phyloP scores from a whole-genome alignment of 53 echinoderm and acorn worm genomes.

The Crossaster papposus region DNA sequence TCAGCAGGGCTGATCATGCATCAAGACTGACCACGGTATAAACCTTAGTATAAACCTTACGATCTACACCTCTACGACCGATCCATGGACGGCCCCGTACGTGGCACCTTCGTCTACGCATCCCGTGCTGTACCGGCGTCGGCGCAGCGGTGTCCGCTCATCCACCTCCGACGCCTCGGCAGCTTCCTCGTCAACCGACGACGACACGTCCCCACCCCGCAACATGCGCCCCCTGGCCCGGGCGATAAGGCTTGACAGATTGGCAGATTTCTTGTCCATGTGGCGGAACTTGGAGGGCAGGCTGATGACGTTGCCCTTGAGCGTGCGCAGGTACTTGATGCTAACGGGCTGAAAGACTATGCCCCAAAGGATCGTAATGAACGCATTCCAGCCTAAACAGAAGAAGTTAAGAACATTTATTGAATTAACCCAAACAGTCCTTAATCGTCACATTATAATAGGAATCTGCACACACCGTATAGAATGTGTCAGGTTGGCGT shows the following conservation, averaged over 20 bases:
- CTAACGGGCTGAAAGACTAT: slow-evolving; percentile 28
- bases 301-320: slow-evolving; percentile 48
- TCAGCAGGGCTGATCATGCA: too few species aligned
- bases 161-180: slow-evolving; percentile 12
- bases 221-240: neutral
- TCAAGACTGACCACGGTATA: neutral
- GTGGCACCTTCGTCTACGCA: neutral
- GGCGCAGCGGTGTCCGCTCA: slow-evolving; percentile 21
- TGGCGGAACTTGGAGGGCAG: neutral
- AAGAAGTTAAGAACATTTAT: too few species aligned
- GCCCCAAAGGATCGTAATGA: slow-evolving; percentile 22
- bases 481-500: too few species aligned
- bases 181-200: neutral
- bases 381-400: slow-evolving; percentile 21
- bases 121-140: slow-evolving; percentile 33
- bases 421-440: too few species aligned
- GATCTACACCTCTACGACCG: slow-evolving; percentile 26
- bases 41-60: neutral
- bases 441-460: too few species aligned
- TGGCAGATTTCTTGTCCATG: slow-evolving; percentile 1
- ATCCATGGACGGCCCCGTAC: neutral
- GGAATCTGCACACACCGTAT: too few species aligned
- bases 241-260: neutral
- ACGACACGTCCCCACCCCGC: neutral
- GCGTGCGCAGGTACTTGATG: slow-evolving; percentile 46